Base-by-base conservation (phyloP, 2,113 vertebrate species). In the Datnioides undecimradiatus region DNA sequence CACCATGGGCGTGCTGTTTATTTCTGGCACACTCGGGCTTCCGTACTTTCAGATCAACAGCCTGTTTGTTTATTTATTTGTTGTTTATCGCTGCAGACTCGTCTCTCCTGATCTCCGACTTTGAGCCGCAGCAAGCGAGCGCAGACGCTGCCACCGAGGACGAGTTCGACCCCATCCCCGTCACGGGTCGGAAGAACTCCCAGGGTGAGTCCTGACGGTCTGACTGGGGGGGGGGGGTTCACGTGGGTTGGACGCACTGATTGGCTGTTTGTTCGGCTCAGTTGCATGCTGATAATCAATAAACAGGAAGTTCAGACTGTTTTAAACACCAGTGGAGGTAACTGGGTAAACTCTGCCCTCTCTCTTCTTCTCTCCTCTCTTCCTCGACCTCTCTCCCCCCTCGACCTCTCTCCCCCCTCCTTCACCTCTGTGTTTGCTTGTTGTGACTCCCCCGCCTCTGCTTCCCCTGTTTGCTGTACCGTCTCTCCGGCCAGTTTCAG, bases 111-210 rank as follows among this genome's bases (percentile, higher is more conserved):
- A 96, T 99, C 91, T 96, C 97, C 84, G 97, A 96, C 94, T 97
- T 98, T 69, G 97, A 98, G 62, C 57, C 93, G 62, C 88, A 88
- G 7, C 94, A 93, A 81, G 91, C 93, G 83, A 89, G 92, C 59
- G 92, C 95, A 79, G 97, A 98, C 89, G 96, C 93, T 69, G 94
- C 93, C 83, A 93, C 95, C 31, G 98, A 98, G 94, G 97, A 99
- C 88, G 98, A 99, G 89, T 99, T 99, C 95, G 98, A 99, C 89
- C 98, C 98, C 74, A 99, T 99, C 84, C 98, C 98, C 63, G 98
- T 99, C 85, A 95, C 96, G 69, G 97, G 97, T 92, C 96, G 97
- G 90, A 99, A 99, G 96, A 98, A 96, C 90, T 96, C 97, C 90
- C 98, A 98, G 97, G 98, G 98, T 99, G 96, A 95, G 90, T 63